These are phyloP conservation scores for Ectropis crepuscularia DNA, from an alignment of 2,888 invertebrate species.

Conservation along the genomic window DNA sequence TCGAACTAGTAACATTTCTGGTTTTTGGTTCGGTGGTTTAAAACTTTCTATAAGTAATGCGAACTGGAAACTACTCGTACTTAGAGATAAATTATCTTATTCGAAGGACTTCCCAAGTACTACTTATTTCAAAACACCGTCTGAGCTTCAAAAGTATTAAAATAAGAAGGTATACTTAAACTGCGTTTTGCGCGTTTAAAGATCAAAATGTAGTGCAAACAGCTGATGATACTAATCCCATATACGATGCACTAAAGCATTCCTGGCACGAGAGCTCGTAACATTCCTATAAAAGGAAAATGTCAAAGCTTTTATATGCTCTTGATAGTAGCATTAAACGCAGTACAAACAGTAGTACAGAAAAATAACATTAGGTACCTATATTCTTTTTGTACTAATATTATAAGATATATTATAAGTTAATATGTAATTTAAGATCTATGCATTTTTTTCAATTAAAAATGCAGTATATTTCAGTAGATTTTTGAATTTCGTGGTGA, in stretches of 20 bases:
- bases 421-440: too few species aligned
- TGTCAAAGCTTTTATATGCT: slow-evolving; percentile 30
- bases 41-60: too few species aligned
- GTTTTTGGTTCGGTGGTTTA: too few species aligned
- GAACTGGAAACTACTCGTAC: too few species aligned
- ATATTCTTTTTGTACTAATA: not conserved
- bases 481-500: too few species aligned
- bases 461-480: too few species aligned
- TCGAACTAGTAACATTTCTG: too few species aligned
- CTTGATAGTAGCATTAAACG: slow-evolving; percentile 25
- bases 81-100: too few species aligned
- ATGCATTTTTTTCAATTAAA: too few species aligned
- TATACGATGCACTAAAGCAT: slow-evolving; percentile 28
- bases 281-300: slow-evolving; percentile 33
- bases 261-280: slow-evolving; percentile 30
- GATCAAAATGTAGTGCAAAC: slow-evolving; percentile 7
- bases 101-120: too few species aligned
- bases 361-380: not conserved
- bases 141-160: too few species aligned
- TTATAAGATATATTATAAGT: not conserved
- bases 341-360: slow-evolving; percentile 16
- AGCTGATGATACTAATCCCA: slow-evolving; percentile 24
- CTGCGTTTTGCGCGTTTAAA: not conserved
- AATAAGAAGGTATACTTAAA: not conserved
- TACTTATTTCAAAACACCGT: too few species aligned